Percentiles rank a stretch among this genome's conserved stretches.
Evolutionary conservation across 2,113 vertebrate species (phyloP).

Genomic region (Oreochromis spilurus): DNA sequence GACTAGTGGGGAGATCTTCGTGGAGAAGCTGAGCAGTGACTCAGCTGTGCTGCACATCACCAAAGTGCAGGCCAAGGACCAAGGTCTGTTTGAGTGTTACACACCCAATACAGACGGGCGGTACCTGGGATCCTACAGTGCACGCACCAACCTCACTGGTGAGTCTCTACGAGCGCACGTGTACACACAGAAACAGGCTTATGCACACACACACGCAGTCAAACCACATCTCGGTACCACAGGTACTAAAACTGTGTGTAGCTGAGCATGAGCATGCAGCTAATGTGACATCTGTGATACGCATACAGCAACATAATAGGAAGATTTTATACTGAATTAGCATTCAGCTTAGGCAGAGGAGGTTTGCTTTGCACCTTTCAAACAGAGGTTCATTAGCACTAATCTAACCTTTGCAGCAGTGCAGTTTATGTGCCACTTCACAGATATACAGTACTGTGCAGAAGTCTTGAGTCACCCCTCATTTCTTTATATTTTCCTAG

Average conservation of each 20-base stretch:
- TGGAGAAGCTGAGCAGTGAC: constrained; percentile 82
- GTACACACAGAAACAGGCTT: background rate
- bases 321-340: background rate
- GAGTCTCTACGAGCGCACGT: constrained; percentile 42
- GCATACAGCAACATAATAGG: background rate
- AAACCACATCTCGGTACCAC: background rate
- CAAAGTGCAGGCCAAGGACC: constrained; percentile 82
- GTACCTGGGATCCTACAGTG: constrained; percentile 78
- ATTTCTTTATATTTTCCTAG: background rate
- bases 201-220: background rate
- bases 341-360: background rate
- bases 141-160: constrained; percentile 87
- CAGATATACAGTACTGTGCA: background rate
- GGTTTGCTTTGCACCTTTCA: background rate
- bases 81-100: constrained; percentile 79
- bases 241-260: background rate
- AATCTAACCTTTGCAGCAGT: background rate
- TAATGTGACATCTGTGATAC: background rate
- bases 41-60: constrained; percentile 83
- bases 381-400: background rate
- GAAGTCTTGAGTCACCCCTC: background rate
- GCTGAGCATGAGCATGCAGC: background rate
- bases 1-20: constrained; percentile 80
- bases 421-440: background rate
- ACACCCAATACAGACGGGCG: constrained; percentile 78